A percentile compares a stretch with the other conserved stretches of the same genome.
These are phyloP conservation scores for Heterotilapia buettikoferi DNA, from an alignment of 2,113 vertebrate species.

Conservation along the genomic window DNA sequence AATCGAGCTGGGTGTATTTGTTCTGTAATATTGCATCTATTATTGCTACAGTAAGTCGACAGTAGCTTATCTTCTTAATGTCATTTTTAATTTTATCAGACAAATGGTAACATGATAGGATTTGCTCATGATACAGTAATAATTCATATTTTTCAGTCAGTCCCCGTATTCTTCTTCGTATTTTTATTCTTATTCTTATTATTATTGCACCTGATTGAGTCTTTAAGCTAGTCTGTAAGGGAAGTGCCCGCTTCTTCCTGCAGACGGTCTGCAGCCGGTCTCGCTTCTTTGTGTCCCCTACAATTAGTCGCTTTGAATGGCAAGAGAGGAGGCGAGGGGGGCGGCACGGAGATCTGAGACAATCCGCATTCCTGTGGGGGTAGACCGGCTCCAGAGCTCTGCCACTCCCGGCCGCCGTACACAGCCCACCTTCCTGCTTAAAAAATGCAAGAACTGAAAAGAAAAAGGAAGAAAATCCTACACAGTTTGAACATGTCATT, in stretches of 20 bases:
- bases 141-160: not conserved
- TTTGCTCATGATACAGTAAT: not conserved
- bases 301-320: constrained; percentile 78
- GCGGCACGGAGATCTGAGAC: constrained; percentile 82
- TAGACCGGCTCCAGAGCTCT: constrained; percentile 83
- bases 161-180: not conserved
- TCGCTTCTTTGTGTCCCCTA: constrained; percentile 71
- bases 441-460: not conserved
- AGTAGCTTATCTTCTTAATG: not conserved
- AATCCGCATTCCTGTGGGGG: constrained; percentile 95
- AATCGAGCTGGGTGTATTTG: not conserved
- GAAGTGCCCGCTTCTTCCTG: constrained; percentile 44
- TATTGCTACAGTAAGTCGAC: not conserved
- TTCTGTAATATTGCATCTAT: not conserved
- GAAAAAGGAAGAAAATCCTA: constrained; percentile 19
- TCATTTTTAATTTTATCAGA: not conserved
- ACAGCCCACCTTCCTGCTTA: constrained; percentile 72
- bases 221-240: constrained; percentile 15
- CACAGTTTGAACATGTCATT: constrained; percentile 53
- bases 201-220: not conserved
- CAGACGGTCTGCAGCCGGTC: constrained; percentile 68
- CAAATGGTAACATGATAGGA: not conserved
- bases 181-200: not conserved
- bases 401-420: constrained; percentile 75
- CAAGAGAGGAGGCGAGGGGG: constrained; percentile 73